Base-by-base conservation (phyloP, 2,888 invertebrate species). In the Brachyptera putata region DNA sequence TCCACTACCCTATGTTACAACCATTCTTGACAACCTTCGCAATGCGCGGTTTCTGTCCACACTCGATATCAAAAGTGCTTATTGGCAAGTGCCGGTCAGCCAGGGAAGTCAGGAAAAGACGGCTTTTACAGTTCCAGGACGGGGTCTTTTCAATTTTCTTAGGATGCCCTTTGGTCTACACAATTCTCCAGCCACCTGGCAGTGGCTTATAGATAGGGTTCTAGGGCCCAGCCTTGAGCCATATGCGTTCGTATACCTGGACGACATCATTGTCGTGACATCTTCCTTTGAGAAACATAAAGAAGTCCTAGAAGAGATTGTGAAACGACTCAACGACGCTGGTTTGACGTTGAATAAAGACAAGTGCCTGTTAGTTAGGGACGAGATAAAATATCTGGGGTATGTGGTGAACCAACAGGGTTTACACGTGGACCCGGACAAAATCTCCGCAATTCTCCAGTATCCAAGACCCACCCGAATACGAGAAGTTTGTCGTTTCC, bases 111-210 rank as follows among this genome's bases (percentile, higher is more conserved):
- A 60, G 7, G 66, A 67, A 11, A 62, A 65, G 7, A 71, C 71
- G 2, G 70, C 71, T 1, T 72, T 70, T 55, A 66, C 67, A 0
- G 67, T 70, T 13, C 70, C 70, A 0, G 62, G 62, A 13, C 41
- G 67, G 9, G 69, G 71, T 0, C 57, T 68, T 22, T 69, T 61
- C 43, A 67, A 71, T 4, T 73, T 72, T 46, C 61, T 81, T 81
- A 78, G 79, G 18, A 77, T 75, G 56, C 79, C 79, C 59, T 79
- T 72, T 63, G 71, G 70, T 1, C 56, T 71, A 3, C 65, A 60
- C 1, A 61, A 64, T 58, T 34, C 66, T 1, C 65, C 66, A 25
- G 61, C 64, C 11, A 61, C 64, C 1, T 65, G 65, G 14, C 64
- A 68, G 25, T n/a, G 66, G 14, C 39, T 67, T 11, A 49, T 70